These are phyloP conservation scores for Naso thynnoides DNA, from an alignment of 2,797 vertebrate genomes.

Conservation along the genomic window DNA sequence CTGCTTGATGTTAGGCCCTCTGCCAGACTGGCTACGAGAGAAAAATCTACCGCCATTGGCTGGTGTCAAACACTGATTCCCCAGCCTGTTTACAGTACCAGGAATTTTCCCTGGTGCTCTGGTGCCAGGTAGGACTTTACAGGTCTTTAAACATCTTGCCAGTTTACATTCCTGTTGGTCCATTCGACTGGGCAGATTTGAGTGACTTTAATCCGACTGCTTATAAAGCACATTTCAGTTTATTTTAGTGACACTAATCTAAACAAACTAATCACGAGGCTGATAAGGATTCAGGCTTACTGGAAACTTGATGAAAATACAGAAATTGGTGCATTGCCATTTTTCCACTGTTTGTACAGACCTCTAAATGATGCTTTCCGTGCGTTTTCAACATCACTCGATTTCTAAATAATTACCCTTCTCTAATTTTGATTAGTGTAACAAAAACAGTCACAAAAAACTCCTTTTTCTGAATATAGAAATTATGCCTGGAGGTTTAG, in stretches of 20 bases:
- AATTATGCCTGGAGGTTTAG: not conserved
- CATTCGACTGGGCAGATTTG: slow-evolving; percentile 45
- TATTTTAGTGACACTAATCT: slow-evolving; percentile 25
- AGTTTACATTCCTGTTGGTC: slow-evolving; percentile 62
- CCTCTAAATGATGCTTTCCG: not conserved
- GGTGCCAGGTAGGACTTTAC: slow-evolving; percentile 63
- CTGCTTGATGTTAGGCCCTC: slow-evolving; percentile 51
- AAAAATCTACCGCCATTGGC: slow-evolving; percentile 54
- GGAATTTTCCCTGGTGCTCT: slow-evolving; percentile 64
- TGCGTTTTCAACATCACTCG: too few relatives aligned
- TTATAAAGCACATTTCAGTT: slow-evolving; percentile 36
- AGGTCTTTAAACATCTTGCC: slow-evolving; percentile 58
- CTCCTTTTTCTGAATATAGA: not conserved
- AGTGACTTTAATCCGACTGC: slow-evolving; percentile 15
- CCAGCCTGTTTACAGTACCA: slow-evolving; percentile 65
- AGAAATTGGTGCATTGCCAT: slow-evolving; percentile 51
- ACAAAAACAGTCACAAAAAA: not conserved
- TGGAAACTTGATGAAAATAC: slow-evolving; percentile 18
- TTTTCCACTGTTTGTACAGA: slow-evolving; percentile 15
- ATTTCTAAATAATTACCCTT: not conserved
- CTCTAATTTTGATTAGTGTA: not conserved
- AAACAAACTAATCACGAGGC: slow-evolving; percentile 13
- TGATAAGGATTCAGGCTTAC: slow-evolving; percentile 5
- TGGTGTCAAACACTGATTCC: slow-evolving; percentile 46
- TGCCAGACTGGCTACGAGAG: slow-evolving; percentile 56